Conservation (phyloP, 1,140 invertebrate species). For the Parapsyche elsis region DNA sequence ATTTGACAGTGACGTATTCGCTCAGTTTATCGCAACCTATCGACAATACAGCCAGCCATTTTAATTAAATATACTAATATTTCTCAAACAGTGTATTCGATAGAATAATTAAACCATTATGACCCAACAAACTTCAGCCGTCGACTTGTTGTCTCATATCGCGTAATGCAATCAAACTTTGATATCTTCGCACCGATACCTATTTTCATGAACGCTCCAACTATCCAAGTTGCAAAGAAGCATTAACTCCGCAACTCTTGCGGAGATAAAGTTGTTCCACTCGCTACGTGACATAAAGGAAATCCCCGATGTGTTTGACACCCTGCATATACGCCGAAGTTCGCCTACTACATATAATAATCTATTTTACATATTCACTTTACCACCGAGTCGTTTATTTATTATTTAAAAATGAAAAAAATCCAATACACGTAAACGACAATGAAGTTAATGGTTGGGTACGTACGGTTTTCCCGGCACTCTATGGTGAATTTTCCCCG, state of each 20-base stretch:
- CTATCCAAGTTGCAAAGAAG: slow-evolving; percentile 28
- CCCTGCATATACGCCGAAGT: not conserved
- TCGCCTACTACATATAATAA: too few species aligned
- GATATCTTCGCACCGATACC: slow-evolving; percentile 31
- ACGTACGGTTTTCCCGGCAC: too few species aligned
- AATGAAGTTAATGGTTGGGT: too few species aligned
- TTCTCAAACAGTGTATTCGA: too few species aligned
- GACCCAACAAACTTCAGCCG: too few species aligned
- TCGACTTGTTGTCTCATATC: slow-evolving; percentile 13
- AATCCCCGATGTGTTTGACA: slow-evolving; percentile 28
- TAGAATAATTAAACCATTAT: too few species aligned
- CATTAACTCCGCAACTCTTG: slow-evolving; percentile 8
- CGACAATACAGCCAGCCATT: not conserved
- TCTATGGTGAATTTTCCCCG: too few species aligned
- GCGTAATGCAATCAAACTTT: slow-evolving; percentile 26
- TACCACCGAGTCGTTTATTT: too few species aligned
- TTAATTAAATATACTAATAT: not conserved
- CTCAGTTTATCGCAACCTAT: not conserved
- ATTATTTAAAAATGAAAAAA: too few species aligned
- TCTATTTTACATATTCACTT: too few species aligned
- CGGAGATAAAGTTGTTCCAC: slow-evolving; percentile 20
- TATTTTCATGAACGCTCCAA: slow-evolving; percentile 30
- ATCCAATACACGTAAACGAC: too few species aligned
- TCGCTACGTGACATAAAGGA: slow-evolving; percentile 24
- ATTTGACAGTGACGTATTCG: too few species aligned